Percentiles rank a stretch among this genome's conserved stretches.
These are phyloP conservation scores for Conopomorpha cramerella DNA, from an alignment of 1,140 invertebrate genomes.

Conservation along the genomic window DNA sequence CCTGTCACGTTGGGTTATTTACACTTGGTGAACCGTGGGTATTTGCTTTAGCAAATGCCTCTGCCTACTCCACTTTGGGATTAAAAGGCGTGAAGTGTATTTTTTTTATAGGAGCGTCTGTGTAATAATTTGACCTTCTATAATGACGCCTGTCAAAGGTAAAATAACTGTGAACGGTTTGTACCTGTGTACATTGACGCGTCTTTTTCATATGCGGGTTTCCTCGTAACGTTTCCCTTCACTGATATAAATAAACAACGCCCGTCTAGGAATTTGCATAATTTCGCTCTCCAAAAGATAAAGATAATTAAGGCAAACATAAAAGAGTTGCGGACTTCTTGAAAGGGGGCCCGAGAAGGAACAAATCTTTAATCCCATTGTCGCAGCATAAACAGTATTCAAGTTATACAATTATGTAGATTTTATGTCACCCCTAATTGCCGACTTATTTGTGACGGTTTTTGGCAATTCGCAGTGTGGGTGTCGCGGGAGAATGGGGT, in stretches of 20 bases:
- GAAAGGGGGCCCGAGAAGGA: slow-evolving; percentile 8
- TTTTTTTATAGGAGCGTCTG: no score
- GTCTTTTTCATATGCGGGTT: neutral
- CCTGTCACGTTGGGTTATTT: no score
- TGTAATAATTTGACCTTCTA: no score
- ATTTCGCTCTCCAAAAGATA: neutral
- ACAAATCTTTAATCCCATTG: slow-evolving; percentile 29
- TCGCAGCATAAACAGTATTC: slow-evolving; percentile 47
- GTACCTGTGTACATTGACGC: neutral
- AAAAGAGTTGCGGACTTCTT: neutral
- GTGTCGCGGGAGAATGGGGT: no score
- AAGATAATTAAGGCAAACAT: neutral
- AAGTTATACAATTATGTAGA: slow-evolving; percentile 56
- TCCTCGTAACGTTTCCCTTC: neutral
- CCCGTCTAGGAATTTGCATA: neutral
- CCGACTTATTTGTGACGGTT: slow-evolving; percentile 57
- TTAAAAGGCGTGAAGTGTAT: no score
- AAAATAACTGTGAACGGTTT: no score
- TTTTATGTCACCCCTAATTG: slow-evolving; percentile 58
- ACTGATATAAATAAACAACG: no score
- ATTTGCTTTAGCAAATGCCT: no score
- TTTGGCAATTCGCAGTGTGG: slow-evolving; percentile 45
- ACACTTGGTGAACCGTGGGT: no score
- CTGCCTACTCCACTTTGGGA: no score
- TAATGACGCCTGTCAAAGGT: no score